Base-by-base conservation (phyloP, 2,888 invertebrate genomes). In the Opisthograptis luteolata region DNA sequence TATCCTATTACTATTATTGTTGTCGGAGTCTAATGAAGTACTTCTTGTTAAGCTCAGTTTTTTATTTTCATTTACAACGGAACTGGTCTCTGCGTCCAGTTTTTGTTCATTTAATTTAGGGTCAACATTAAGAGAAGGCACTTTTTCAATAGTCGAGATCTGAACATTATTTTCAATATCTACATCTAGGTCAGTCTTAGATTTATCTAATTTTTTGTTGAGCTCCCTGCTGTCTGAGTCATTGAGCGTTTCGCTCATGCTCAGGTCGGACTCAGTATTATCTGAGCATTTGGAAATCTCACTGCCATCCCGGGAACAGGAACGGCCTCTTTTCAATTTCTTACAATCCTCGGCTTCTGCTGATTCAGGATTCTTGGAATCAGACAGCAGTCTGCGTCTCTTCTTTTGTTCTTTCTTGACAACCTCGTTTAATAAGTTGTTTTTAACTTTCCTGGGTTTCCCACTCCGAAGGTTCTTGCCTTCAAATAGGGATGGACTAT, bases 391-490 rank as follows among this genome's bases (percentile, higher is more conserved):
- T 62, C 89, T 79, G 62, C 92, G 85, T 58, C 92, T 84, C 64
- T 92, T 91, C 66, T 92, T 91, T 56, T 86, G 85, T 62, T 92
- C 92, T 55, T 90, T 90, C 66, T 86, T 82, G n/a, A 93, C 84
- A 53, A 93, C 93, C 61, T 93, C 93, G 66, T 92, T 87, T 25
- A 93, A 72, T 34, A 92, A 81, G 61, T 89, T 83, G 61, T 84
- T 91, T 68, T 92, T 93, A 6, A 92, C 81, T 78, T 93, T 93
- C 45, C 94, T 89, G 32, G 93, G 92, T 70, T 94, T 94, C 0
- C 94, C 94, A 73, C 94, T 94, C 40, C 94, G 85, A 44, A 94
- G 81, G 53, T 92, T 92, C 57, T 94, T 92, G 15, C 88, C 88
- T 57, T 92, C 91, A 42, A 82, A 77, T 36, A 86, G 65, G 54